Conservation (phyloP, 2,888 invertebrate species). For the Noctua janthina region DNA sequence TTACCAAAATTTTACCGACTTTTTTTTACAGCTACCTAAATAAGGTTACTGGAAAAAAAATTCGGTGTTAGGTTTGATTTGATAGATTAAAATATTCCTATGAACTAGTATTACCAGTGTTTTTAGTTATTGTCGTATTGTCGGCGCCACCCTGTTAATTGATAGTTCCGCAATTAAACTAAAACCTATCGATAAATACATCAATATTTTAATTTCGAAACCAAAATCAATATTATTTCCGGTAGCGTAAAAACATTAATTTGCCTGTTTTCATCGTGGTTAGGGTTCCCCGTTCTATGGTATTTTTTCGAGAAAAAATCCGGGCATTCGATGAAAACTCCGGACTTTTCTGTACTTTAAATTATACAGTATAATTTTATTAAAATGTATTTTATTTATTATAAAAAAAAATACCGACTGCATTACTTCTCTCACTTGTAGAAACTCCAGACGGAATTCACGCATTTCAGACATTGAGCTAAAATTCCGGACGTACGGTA, state of each 20-base stretch:
- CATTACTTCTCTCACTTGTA: not conserved
- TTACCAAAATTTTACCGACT: no score
- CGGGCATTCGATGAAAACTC: not conserved
- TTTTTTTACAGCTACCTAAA: no score
- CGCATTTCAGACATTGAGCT: not conserved
- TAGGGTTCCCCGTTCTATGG: not conserved
- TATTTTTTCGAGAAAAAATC: not conserved
- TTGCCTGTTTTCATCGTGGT: slow-evolving; percentile 50
- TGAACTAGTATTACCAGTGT: no score
- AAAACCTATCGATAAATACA: not conserved
- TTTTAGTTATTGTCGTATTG: no score
- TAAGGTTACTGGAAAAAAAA: no score
- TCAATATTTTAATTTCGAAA: slow-evolving; percentile 1
- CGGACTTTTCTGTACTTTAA: not conserved
- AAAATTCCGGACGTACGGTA: not conserved
- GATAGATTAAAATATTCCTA: no score
- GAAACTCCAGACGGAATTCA: no score
- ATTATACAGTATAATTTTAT: not conserved
- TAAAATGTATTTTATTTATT: not conserved
- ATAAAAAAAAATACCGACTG: not conserved
- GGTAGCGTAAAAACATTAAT: slow-evolving; percentile 56
- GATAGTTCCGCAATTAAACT: not conserved
- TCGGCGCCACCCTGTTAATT: not conserved
- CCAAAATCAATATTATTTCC: slow-evolving; percentile 9
- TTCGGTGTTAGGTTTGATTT: no score